Evolutionary conservation across 2,113 vertebrate genomes (phyloP).

Genomic region (Thamnophis sirtalis): DNA sequence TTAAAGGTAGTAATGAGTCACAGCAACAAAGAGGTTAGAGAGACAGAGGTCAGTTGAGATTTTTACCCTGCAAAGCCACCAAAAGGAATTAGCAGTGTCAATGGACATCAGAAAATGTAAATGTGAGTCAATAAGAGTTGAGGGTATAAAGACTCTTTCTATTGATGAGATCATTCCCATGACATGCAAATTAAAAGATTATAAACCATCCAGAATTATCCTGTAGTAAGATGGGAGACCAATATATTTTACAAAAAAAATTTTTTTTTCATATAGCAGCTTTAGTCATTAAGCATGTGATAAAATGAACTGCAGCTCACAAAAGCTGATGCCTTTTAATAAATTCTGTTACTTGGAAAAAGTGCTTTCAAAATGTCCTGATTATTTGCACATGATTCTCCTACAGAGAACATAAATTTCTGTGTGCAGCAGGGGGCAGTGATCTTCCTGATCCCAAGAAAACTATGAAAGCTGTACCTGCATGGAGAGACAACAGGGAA

Average conservation of each 20-base stretch:
- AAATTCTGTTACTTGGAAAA: not conserved
- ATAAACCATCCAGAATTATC: too few species aligned
- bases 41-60: not conserved
- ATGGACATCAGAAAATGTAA: not conserved
- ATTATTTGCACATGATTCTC: not conserved
- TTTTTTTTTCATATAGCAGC: not conserved
- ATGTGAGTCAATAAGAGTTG: not conserved
- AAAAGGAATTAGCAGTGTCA: not conserved
- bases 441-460: not conserved
- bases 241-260: too few species aligned
- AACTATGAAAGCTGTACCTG: not conserved
- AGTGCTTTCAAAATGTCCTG: not conserved
- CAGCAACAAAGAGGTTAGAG: not conserved
- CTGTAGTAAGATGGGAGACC: too few species aligned
- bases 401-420: not conserved
- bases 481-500: not conserved
- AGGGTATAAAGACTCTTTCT: not conserved
- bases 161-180: not conserved
- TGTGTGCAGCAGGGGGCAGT: not conserved
- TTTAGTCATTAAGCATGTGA: not conserved
- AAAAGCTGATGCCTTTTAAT: not conserved
- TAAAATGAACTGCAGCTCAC: not conserved
- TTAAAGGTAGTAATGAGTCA: not conserved
- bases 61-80: not conserved
- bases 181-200: not conserved